Evolutionary conservation across 2,113 vertebrate species (phyloP).

Genomic region (Vireo altiloquus): DNA sequence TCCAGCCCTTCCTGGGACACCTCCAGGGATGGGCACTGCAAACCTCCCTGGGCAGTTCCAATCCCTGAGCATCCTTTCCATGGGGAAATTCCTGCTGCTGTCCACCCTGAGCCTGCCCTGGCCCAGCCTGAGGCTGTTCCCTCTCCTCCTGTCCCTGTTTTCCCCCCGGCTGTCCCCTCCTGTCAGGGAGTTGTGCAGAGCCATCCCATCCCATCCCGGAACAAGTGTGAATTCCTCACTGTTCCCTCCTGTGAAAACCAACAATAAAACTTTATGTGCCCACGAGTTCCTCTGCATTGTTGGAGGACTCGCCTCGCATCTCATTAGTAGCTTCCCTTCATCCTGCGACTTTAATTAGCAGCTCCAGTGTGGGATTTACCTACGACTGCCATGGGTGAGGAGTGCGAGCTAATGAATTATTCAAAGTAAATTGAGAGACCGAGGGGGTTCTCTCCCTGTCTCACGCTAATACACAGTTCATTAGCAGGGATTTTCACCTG

Average conservation of each 20-base stretch:
- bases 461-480: slow-evolving; percentile 1
- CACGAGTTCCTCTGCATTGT: neutral
- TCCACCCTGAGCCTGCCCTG: neutral
- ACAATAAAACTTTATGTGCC: neutral
- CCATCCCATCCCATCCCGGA: neutral
- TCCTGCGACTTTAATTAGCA: slow-evolving; percentile 54
- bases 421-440: slow-evolving; percentile 50
- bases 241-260: neutral
- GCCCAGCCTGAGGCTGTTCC: neutral
- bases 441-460: slow-evolving; percentile 29
- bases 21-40: neutral
- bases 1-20: neutral
- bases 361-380: slow-evolving; percentile 49
- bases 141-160: neutral
- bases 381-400: slow-evolving; percentile 30
- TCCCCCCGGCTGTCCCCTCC: neutral
- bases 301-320: slow-evolving; percentile 4
- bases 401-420: slow-evolving; percentile 62
- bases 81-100: neutral
- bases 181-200: neutral
- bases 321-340: slow-evolving; percentile 45
- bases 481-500: slow-evolving; percentile 30
- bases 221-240: neutral
- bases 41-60: neutral
- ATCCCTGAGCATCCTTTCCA: accelerated